phyloP scores from a whole-genome alignment of 2,888 invertebrate species.

The Selenia dentaria region DNA sequence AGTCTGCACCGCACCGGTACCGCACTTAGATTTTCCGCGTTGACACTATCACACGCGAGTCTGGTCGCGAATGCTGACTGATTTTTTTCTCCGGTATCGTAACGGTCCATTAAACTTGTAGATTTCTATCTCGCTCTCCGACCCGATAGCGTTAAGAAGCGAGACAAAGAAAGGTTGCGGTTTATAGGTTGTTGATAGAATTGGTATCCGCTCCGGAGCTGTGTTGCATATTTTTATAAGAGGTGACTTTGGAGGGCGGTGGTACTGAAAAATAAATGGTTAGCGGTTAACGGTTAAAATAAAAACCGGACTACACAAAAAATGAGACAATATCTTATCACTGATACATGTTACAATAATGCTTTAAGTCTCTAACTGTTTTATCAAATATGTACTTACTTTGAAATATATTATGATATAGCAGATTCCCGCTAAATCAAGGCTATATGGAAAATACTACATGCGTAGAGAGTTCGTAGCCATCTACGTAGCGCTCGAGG shows the following conservation, averaged over 20 bases:
- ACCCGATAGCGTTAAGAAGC: constrained; percentile 69
- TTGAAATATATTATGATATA: too few relatives aligned
- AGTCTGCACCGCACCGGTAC: constrained; percentile 49
- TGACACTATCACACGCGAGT: constrained; percentile 82
- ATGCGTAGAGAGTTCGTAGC: constrained; percentile 22
- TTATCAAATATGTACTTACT: too few relatives aligned
- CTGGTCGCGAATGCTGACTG: constrained; percentile 82
- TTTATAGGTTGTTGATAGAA: constrained; percentile 85
- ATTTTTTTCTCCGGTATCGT: constrained; percentile 84
- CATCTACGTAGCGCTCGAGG: constrained; percentile 20
- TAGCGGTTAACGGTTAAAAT: too few relatives aligned
- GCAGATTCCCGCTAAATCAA: too few relatives aligned
- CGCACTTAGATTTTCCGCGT: constrained; percentile 73
- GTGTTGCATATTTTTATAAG: constrained; percentile 81
- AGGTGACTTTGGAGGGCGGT: constrained; percentile 65
- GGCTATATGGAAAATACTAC: too few relatives aligned
- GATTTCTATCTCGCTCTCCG: constrained; percentile 81
- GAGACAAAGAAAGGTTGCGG: constrained; percentile 85
- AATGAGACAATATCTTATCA: too few relatives aligned
- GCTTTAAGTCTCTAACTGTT: too few relatives aligned
- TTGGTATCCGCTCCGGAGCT: constrained; percentile 81
- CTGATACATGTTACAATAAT: too few relatives aligned
- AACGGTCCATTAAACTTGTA: constrained; percentile 84
- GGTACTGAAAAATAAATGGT: neutral
- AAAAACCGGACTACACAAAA: too few relatives aligned